These are phyloP conservation scores for Lasius platythorax DNA, from an alignment of 2,888 invertebrate genomes.

Conservation along the genomic window DNA sequence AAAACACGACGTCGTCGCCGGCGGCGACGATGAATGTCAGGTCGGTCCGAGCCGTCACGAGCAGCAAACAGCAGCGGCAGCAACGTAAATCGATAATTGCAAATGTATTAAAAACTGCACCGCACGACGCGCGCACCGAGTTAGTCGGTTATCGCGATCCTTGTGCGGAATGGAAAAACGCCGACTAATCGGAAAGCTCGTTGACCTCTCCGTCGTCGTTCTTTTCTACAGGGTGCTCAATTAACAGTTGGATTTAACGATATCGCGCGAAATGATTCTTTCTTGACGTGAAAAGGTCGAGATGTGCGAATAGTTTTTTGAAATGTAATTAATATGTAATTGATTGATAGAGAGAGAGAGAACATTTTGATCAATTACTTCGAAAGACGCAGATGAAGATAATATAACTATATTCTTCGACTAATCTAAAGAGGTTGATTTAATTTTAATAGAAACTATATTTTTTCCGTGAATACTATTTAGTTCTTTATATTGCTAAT, in stretches of 20 bases:
- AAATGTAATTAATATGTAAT: background rate
- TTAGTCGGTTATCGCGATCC: constrained; percentile 34
- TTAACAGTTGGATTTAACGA: background rate
- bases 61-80: background rate
- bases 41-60: background rate
- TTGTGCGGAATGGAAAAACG: constrained; percentile 21
- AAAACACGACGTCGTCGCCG: constrained; percentile 36
- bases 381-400: background rate
- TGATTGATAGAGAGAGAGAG: background rate
- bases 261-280: background rate
- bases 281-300: background rate
- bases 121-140: background rate
- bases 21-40: background rate
- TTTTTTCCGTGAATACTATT: background rate
- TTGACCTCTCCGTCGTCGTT: constrained; percentile 15
- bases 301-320: background rate
- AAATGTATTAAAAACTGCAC: constrained; percentile 38
- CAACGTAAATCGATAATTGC: constrained; percentile 56
- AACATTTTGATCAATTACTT: background rate
- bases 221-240: background rate
- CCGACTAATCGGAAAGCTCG: constrained; percentile 17
- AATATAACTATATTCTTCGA: background rate
- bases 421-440: background rate
- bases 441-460: background rate
- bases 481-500: background rate